Conservation (phyloP, 2,888 invertebrate species). For the Agrotis puta region DNA sequence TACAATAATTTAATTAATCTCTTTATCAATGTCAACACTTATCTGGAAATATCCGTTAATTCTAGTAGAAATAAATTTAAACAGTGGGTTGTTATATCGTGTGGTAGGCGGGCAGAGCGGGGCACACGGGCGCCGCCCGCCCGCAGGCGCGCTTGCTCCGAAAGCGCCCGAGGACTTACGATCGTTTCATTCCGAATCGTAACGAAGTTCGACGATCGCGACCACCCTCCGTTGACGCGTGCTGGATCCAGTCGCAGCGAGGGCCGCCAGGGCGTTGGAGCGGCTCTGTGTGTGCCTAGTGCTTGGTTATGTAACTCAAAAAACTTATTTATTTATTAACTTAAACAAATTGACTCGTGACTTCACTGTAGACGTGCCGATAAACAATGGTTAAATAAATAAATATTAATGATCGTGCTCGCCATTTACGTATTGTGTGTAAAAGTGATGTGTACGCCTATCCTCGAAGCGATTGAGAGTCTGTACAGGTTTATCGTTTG, state of each 20-base stretch:
- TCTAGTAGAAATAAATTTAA: constrained; percentile 81
- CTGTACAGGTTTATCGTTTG: constrained; percentile 85
- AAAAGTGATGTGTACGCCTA: constrained; percentile 87
- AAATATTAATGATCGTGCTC: constrained; percentile 45
- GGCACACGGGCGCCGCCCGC: constrained; percentile 86
- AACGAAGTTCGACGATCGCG: constrained; percentile 89
- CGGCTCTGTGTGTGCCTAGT: constrained; percentile 83
- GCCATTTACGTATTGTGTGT: constrained; percentile 74
- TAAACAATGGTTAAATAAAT: constrained; percentile 64
- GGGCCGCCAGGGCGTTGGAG: constrained; percentile 88
- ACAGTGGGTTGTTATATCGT: constrained; percentile 80
- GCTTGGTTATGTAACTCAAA: constrained; percentile 89
- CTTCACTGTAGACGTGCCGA: constrained; percentile 66
- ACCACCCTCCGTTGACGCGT: constrained; percentile 88
- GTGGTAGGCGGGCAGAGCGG: constrained; percentile 80
- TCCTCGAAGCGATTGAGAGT: constrained; percentile 83
- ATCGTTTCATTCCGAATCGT: constrained; percentile 88
- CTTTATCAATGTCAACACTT: constrained; percentile 50
- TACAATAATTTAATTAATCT: constrained; percentile 36
- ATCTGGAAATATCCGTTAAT: constrained; percentile 70
- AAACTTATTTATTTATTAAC: constrained; percentile 89
- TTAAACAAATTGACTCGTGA: constrained; percentile 77
- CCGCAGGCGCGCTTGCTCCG: constrained; percentile 90
- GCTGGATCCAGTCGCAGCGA: constrained; percentile 89
- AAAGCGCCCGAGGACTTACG: constrained; percentile 87